Percentiles rank a stretch among this genome's conserved stretches.
phyloP scores from a whole-genome alignment of 2,113 vertebrate genomes.

The Todiramphus saurophagus region DNA sequence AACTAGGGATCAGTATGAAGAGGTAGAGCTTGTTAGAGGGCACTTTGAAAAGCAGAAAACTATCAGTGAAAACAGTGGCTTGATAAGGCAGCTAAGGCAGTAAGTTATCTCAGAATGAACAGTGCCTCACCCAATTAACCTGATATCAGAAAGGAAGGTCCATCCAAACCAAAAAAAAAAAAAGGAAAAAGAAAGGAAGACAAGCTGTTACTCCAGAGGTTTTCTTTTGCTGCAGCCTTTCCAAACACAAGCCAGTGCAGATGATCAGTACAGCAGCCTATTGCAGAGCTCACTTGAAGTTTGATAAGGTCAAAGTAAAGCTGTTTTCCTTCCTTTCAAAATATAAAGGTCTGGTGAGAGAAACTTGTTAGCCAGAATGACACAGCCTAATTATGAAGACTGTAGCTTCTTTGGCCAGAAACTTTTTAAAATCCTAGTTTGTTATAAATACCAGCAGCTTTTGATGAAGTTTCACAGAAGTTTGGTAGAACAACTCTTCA shows the following conservation, averaged over 20 bases:
- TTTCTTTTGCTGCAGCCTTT: background rate
- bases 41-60: background rate
- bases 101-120: background rate
- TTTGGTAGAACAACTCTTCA: background rate
- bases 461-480: slow-evolving; percentile 21
- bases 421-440: background rate
- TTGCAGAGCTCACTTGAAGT: background rate
- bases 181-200: too few relatives aligned
- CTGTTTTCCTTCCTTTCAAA: slow-evolving; percentile 3
- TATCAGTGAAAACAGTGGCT: background rate
- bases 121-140: background rate
- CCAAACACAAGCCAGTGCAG: background rate
- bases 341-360: background rate
- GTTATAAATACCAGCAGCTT: background rate
- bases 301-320: slow-evolving; percentile 57
- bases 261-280: slow-evolving; percentile 6
- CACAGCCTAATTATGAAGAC: background rate
- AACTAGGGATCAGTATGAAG: background rate
- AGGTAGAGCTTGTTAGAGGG: background rate
- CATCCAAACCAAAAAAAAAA: background rate
- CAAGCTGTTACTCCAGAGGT: background rate
- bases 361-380: background rate
- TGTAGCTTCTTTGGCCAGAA: background rate
- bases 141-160: background rate
- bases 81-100: background rate